Percentiles rank a stretch among this genome's conserved stretches.
Evolutionary conservation across 2,797 vertebrate species (phyloP).

Genomic region (Sebastiscus tertius): DNA sequence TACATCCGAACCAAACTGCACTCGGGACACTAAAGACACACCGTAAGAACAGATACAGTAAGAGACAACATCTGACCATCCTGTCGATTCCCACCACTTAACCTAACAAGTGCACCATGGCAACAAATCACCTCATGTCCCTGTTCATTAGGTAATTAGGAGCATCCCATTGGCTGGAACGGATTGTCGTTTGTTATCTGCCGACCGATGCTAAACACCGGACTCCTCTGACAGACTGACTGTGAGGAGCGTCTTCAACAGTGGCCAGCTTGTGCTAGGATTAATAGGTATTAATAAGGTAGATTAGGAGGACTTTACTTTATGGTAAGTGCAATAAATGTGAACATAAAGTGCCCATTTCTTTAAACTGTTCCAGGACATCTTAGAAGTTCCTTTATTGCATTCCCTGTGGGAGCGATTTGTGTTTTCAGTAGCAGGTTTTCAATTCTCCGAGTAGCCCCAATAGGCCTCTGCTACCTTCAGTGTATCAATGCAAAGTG

Average conservation of each 20-base stretch:
- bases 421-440: conserved; percentile 21
- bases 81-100: conserved; percentile 86
- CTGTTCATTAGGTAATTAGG: conserved; percentile 87
- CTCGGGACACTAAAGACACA: background rate
- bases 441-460: background rate
- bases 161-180: conserved; percentile 78
- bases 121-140: conserved; percentile 85
- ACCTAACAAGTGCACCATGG: conserved; percentile 84
- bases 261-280: conserved; percentile 15
- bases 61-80: conserved; percentile 63
- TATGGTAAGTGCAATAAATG: conserved; percentile 58
- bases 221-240: conserved; percentile 68
- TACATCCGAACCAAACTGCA: background rate
- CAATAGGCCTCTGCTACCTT: conserved; percentile 8
- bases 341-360: conserved; percentile 53
- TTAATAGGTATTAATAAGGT: conserved; percentile 53
- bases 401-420: background rate
- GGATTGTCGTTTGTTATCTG: conserved; percentile 79
- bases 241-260: conserved; percentile 37
- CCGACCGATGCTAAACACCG: conserved; percentile 58
- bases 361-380: conserved; percentile 19
- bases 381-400: conserved; percentile 5
- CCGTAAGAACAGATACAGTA: conserved; percentile 41
- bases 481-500: conserved; percentile 68
- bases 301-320: conserved; percentile 40